Evolutionary conservation across 2,888 invertebrate species (phyloP).

Genomic region (Netelia virgata): DNA sequence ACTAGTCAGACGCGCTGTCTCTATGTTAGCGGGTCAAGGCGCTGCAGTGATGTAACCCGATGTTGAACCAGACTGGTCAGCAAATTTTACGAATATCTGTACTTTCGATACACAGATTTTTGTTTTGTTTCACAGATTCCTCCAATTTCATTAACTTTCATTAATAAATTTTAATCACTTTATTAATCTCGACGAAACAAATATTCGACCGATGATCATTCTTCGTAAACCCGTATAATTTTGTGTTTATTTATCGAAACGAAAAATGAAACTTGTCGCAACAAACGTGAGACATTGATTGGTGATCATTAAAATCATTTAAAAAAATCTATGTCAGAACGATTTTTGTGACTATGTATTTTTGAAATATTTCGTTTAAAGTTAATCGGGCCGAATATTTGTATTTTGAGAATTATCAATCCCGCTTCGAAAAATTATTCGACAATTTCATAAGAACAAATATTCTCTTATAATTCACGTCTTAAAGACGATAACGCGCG

Average conservation of each 20-base stretch:
- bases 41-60: slow-evolving; percentile 29
- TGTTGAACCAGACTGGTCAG: slow-evolving; percentile 11
- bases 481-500: slow-evolving; percentile 19
- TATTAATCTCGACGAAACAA: not conserved
- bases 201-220: not conserved
- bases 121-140: no score
- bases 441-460: not conserved
- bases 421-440: not conserved
- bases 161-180: not conserved
- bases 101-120: not conserved
- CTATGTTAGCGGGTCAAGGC: slow-evolving; percentile 48
- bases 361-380: no score
- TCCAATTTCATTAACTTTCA: no score
- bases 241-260: no score
- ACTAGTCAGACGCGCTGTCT: slow-evolving; percentile 58
- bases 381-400: no score
- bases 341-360: no score
- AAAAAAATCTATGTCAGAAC: no score
- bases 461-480: not conserved
- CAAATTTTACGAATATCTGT: not conserved
- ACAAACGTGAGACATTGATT: no score
- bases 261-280: no score
- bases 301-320: no score
- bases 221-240: no score
- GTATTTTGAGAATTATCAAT: not conserved